phyloP scores from a whole-genome alignment of 2,113 vertebrate genomes.

The Nymphicus hollandicus region DNA sequence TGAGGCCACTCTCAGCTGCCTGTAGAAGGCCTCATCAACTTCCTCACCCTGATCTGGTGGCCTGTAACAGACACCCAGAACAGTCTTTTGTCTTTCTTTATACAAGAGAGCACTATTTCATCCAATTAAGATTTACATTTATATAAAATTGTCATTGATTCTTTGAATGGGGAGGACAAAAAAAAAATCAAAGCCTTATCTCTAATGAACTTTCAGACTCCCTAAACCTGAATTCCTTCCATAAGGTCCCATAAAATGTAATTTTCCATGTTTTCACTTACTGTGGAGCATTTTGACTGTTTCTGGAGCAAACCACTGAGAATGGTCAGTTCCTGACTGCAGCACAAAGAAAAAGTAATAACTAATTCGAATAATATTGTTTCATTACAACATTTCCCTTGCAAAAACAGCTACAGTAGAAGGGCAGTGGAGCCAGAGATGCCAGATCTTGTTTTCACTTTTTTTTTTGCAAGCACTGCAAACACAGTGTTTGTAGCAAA shows the following conservation, averaged over 20 bases:
- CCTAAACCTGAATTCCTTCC: background rate
- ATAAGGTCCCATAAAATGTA: background rate
- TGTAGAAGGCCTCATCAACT: too few relatives aligned
- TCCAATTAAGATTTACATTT: background rate
- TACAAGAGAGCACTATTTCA: background rate
- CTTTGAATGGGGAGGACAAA: background rate
- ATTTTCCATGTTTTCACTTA: background rate
- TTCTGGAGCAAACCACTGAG: background rate
- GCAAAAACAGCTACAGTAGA: background rate
- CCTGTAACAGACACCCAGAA: too few relatives aligned
- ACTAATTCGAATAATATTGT: background rate
- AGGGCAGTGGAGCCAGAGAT: background rate
- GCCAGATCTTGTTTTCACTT: background rate
- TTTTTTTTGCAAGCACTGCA: background rate
- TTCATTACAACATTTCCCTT: background rate
- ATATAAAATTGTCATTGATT: background rate
- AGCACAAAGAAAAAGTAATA: background rate
- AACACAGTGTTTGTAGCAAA: background rate
- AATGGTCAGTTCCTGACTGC: background rate
- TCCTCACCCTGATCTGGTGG: too few relatives aligned
- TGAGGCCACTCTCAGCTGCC: too few relatives aligned
- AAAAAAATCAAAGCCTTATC: background rate
- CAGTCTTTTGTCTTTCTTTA: too few relatives aligned
- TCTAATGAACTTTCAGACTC: background rate
- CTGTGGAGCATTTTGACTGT: background rate